Evolutionary conservation across 2,888 invertebrate species (phyloP), one percentile per base, ranked within the genome.

Genomic region (Pheosia gnoma): DNA sequence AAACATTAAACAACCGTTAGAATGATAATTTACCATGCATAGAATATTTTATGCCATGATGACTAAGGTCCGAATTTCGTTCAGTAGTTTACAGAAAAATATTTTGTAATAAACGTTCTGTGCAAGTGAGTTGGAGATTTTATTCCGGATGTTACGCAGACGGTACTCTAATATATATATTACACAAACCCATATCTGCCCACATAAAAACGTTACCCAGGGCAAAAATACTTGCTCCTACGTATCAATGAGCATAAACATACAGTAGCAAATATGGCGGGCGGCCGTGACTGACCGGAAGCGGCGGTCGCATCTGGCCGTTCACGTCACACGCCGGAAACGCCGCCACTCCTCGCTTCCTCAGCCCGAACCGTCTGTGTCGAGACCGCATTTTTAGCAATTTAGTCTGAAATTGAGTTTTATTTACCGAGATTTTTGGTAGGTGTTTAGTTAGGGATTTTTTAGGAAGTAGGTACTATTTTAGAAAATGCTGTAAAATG

Each of bases 231-330:
- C 11, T 38, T 3, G n/a, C 54, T 61, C 58, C 63, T 64, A 64
- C 64, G 59, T 62, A 65, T 59, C 45, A 66, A 49, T 60, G 58
- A 39, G 3, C 59, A 62, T 62, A 59, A 70, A 63, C 59, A 63
- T 60, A 64, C 58, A 62, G 67, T 66, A 66, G 68, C 68, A 69
- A 73, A 76, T 73, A 74, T 71, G 63, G 68, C 55, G 64, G 62
- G 58, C 68, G 75, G 63, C 68, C 66, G 62, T 68, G 75, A 71
- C 76, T 70, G 74, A 61, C 79, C 86, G 88, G 88, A 88, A 82
- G 79, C 68, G 75, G 69, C 69, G 72, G 81, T 77, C 82, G 83
- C 88, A 86, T 88, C 85, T 86, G 88, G 82, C 78, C 78, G 63
- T 66, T 81, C 82, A 82, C 84, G 83, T 81, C 80, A 77, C 79